Percentiles rank a stretch among this genome's conserved stretches.
phyloP scores from a whole-genome alignment of 2,113 vertebrate genomes.

The Xenopus laevis region DNA sequence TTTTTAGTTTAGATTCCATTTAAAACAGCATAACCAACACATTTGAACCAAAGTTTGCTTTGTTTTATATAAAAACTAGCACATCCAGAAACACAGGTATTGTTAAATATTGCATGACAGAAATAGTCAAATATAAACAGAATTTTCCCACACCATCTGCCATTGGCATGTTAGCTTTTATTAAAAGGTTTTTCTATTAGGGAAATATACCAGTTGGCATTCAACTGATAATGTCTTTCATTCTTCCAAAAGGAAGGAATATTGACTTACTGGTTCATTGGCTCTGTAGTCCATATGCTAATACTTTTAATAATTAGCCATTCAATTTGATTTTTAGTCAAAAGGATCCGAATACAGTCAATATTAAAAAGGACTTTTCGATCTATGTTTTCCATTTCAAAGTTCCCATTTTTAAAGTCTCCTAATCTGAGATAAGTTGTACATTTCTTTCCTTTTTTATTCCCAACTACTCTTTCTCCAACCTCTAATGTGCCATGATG shows the following conservation, averaged over 20 bases:
- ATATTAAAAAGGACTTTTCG: conserved; percentile 91
- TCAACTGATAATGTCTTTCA: conserved; percentile 37
- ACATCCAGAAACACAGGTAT: conserved; percentile 56
- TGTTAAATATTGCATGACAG: conserved; percentile 61
- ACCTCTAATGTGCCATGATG: conserved; percentile 91
- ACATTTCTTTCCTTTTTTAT: conserved; percentile 83
- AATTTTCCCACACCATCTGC: conserved; percentile 47
- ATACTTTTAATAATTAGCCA: conserved; percentile 96
- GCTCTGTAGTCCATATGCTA: conserved; percentile 90
- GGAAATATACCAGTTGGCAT: conserved; percentile 47
- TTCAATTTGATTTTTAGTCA: conserved; percentile 90
- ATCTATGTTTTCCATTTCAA: conserved; percentile 87
- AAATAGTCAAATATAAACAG: conserved; percentile 62
- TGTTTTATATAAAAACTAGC: conserved; percentile 60
- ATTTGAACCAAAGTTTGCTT: conserved; percentile 27
- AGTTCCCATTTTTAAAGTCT: conserved; percentile 90
- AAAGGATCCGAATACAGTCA: conserved; percentile 87
- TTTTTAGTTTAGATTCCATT: background rate
- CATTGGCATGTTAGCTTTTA: conserved; percentile 47
- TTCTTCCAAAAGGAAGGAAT: conserved; percentile 33
- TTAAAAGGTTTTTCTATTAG: conserved; percentile 41
- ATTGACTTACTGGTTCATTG: conserved; percentile 53
- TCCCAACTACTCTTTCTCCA: conserved; percentile 76
- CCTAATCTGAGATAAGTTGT: conserved; percentile 84
- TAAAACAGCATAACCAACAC: conserved; percentile 4